Percentiles rank a stretch among this genome's conserved stretches.
These are phyloP conservation scores for Hypercompe scribonia DNA, from an alignment of 2,888 invertebrate genomes.

Conservation along the genomic window DNA sequence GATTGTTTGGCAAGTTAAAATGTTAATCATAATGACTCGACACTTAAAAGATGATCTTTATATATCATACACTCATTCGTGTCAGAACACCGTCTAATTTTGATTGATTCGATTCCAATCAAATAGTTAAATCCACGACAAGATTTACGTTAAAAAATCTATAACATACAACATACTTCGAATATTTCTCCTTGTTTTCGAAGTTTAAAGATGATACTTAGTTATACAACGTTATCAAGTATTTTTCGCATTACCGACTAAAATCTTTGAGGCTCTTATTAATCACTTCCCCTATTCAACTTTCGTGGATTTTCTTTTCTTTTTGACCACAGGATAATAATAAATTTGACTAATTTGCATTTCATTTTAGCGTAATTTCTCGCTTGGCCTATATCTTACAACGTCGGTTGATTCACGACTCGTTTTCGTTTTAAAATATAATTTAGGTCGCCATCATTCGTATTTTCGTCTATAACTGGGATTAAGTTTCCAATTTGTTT, in stretches of 20 bases:
- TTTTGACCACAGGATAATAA: constrained; percentile 78
- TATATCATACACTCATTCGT: neutral
- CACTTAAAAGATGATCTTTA: too few relatives aligned
- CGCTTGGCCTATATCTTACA: constrained; percentile 60
- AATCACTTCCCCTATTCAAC: constrained; percentile 73
- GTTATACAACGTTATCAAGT: constrained; percentile 37
- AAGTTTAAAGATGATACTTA: neutral
- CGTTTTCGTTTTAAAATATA: constrained; percentile 54
- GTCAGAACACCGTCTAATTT: neutral
- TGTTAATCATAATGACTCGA: too few relatives aligned
- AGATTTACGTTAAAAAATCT: neutral
- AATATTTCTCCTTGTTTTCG: neutral
- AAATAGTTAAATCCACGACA: neutral
- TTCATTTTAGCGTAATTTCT: constrained; percentile 75
- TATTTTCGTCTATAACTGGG: constrained; percentile 41
- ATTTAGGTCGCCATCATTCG: constrained; percentile 46
- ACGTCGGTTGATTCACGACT: constrained; percentile 60
- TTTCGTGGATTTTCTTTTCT: constrained; percentile 63
- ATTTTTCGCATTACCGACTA: constrained; percentile 43
- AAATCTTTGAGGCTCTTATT: constrained; percentile 68
- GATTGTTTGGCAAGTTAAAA: too few relatives aligned
- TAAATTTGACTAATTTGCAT: constrained; percentile 84
- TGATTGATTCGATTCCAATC: neutral
- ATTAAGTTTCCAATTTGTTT: constrained; percentile 54
- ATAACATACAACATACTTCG: neutral